phyloP scores from a whole-genome alignment of 2,113 vertebrate species.

The Xiphophorus hellerii region DNA sequence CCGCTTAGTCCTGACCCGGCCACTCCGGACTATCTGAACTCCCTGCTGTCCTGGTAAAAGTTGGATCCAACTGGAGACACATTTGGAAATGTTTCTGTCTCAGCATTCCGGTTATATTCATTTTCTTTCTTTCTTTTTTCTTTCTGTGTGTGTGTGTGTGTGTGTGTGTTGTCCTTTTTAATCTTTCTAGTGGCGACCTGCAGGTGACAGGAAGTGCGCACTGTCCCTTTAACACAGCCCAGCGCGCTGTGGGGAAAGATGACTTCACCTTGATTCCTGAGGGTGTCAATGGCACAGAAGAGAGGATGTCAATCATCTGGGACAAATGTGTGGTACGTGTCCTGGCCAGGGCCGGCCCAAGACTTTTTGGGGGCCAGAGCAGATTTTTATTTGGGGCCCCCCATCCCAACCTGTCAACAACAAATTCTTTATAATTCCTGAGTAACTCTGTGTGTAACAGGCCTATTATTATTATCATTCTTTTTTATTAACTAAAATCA shows the following conservation, averaged over 20 bases:
- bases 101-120: not conserved
- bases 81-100: not conserved
- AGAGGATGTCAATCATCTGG: slow-evolving; percentile 98
- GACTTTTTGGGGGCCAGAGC: too few relatives aligned
- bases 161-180: not conserved
- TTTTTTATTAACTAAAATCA: too few relatives aligned
- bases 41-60: slow-evolving; percentile 93
- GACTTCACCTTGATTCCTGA: slow-evolving; percentile 97
- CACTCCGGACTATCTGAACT: slow-evolving; percentile 97
- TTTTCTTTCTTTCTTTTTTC: not conserved
- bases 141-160: not conserved
- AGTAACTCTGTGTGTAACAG: too few relatives aligned
- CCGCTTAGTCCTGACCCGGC: slow-evolving; percentile 96
- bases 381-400: too few relatives aligned
- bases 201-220: slow-evolving; percentile 97
- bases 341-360: too few relatives aligned
- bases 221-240: slow-evolving; percentile 96
- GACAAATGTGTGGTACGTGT: slow-evolving; percentile 95
- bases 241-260: slow-evolving; percentile 98
- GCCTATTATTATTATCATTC: too few relatives aligned
- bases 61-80: not conserved
- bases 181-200: slow-evolving; percentile 87
- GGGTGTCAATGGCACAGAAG: slow-evolving; percentile 95
- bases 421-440: too few relatives aligned
- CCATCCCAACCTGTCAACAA: too few relatives aligned